phyloP scores from a whole-genome alignment of 2,797 vertebrate species.

The Rachycentron canadum region DNA sequence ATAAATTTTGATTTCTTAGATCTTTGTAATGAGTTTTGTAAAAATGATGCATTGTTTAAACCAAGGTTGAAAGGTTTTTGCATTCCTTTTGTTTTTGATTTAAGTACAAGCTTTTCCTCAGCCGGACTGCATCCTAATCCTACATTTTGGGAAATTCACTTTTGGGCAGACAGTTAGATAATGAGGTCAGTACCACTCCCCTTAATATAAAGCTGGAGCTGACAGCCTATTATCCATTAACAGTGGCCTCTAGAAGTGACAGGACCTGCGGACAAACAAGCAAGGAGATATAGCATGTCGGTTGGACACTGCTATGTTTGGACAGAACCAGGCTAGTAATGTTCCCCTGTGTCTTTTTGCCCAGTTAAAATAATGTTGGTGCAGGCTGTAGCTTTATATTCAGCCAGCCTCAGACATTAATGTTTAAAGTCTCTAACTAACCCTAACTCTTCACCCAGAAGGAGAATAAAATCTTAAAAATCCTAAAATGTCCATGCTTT shows the following conservation, averaged over 20 bases:
- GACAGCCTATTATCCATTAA: background rate
- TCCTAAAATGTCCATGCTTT: background rate
- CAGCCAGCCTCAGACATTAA: background rate
- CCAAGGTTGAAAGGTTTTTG: background rate
- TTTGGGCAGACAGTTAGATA: background rate
- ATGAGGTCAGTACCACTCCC: background rate
- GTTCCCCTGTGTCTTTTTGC: background rate
- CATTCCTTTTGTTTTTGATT: background rate
- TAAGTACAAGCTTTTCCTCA: background rate
- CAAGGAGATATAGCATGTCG: background rate
- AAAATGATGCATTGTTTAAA: background rate
- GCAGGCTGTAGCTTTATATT: background rate
- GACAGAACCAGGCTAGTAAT: too few relatives aligned
- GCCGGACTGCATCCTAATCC: background rate
- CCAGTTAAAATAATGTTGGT: background rate
- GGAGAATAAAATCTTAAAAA: background rate
- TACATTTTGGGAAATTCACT: background rate
- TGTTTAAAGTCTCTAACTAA: background rate
- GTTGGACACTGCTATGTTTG: too few relatives aligned
- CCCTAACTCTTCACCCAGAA: background rate
- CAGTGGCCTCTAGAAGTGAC: too few relatives aligned
- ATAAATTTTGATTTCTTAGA: background rate
- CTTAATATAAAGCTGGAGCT: background rate
- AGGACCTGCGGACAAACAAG: background rate
- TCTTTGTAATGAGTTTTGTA: background rate